These are phyloP conservation scores for Sternotherus odoratus DNA, from an alignment of 2,797 vertebrate species.

Conservation along the genomic window DNA sequence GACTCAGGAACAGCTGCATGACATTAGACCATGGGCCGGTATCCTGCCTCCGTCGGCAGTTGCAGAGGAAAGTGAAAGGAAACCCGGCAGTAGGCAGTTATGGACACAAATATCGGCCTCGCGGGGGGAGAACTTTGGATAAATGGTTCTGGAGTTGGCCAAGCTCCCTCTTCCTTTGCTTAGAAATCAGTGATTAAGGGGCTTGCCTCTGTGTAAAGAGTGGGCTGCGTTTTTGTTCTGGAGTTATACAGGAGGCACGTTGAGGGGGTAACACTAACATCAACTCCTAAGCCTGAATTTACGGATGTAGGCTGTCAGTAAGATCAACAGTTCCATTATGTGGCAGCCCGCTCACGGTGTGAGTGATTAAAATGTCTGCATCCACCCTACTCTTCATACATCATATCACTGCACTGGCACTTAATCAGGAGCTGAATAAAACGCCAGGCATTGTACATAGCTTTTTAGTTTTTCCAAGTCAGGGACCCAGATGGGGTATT, in stretches of 20 bases:
- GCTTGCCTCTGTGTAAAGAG: background rate
- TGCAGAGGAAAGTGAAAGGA: background rate
- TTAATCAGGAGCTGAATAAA: background rate
- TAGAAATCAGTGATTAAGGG: too few species aligned
- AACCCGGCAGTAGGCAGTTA: background rate
- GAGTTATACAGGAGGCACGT: background rate
- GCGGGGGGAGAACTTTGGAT: background rate
- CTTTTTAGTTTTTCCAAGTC: background rate
- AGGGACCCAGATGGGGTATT: background rate
- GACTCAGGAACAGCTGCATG: background rate
- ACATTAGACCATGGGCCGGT: background rate
- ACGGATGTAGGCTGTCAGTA: slow-evolving; percentile 1
- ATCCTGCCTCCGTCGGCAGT: background rate
- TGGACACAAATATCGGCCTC: background rate
- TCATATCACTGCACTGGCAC: background rate
- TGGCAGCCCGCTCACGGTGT: background rate
- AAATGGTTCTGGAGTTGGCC: background rate
- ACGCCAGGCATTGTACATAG: accelerated
- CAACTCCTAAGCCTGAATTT: background rate
- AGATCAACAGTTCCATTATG: slow-evolving; percentile 46
- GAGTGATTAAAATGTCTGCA: slow-evolving; percentile 38
- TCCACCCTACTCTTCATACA: accelerated
- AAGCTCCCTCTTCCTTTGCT: background rate
- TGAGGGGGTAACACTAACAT: accelerated
- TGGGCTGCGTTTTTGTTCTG: background rate